These are phyloP conservation scores for Canis aureus DNA, from an alignment of 2,113 vertebrate genomes.

Conservation along the genomic window DNA sequence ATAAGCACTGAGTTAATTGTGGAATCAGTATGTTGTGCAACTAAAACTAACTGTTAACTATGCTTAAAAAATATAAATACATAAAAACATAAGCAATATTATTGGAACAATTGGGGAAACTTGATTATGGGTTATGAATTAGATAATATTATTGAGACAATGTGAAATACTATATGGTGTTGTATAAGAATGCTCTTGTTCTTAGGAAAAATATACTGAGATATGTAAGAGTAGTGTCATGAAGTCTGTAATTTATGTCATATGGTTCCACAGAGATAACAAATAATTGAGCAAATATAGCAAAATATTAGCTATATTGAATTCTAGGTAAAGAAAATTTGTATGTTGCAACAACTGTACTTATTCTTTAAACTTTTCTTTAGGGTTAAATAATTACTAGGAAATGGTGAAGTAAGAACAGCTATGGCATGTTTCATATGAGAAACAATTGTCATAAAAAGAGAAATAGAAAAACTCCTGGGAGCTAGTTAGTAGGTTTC, in stretches of 20 bases:
- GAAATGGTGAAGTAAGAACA: not conserved
- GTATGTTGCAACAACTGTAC: too few species aligned
- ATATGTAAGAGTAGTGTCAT: not conserved
- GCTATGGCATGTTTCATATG: not conserved
- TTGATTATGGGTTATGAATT: not conserved
- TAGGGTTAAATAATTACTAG: not conserved
- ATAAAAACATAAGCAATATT: not conserved
- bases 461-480: not conserved
- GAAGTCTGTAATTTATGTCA: not conserved
- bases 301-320: not conserved
- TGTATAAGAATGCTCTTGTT: not conserved
- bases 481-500: not conserved
- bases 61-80: not conserved
- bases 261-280: not conserved
- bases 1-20: not conserved
- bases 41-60: not conserved
- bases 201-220: not conserved
- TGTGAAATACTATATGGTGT: not conserved
- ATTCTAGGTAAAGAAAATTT: not conserved
- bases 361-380: not conserved
- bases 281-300: not conserved
- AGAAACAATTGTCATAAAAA: not conserved
- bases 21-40: not conserved
- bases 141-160: not conserved
- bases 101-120: not conserved